A percentile compares a stretch with the other conserved stretches of the same genome.
Evolutionary conservation across 2,797 vertebrate genomes (phyloP).

Genomic region (Bryconaethiops microstoma): DNA sequence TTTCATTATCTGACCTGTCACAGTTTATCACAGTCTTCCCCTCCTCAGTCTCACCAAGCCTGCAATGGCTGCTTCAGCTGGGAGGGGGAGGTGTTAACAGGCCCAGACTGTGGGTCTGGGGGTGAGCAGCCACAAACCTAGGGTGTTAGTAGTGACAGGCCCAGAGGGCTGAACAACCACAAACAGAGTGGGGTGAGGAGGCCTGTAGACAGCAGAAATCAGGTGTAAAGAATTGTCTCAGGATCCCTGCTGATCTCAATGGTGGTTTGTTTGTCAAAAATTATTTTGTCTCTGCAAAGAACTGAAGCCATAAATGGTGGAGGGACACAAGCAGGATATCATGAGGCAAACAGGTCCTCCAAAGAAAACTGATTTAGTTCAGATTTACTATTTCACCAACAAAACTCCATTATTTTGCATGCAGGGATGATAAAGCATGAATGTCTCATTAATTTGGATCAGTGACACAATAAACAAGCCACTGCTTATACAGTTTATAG

Average conservation of each 20-base stretch:
- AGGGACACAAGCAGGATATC: too few relatives aligned
- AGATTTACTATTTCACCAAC: too few relatives aligned
- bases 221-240: background rate
- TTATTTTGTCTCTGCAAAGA: too few relatives aligned
- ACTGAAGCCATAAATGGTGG: too few relatives aligned
- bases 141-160: background rate
- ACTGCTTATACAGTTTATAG: too few relatives aligned
- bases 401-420: too few relatives aligned
- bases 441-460: too few relatives aligned
- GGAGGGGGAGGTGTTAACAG: background rate
- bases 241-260: background rate
- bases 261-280: too few relatives aligned
- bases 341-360: too few relatives aligned
- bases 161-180: background rate
- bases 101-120: background rate
- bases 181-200: background rate
- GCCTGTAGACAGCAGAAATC: background rate
- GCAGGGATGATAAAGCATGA: too few relatives aligned
- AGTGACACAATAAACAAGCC: too few relatives aligned
- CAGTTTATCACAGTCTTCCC: constrained; percentile 27
- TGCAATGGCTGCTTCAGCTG: background rate
- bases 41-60: constrained; percentile 19
- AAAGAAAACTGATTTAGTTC: too few relatives aligned
- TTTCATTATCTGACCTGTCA: constrained; percentile 30
- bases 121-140: background rate